Conservation (phyloP, 2,888 invertebrate species). For the Drosophila kuntzei region DNA sequence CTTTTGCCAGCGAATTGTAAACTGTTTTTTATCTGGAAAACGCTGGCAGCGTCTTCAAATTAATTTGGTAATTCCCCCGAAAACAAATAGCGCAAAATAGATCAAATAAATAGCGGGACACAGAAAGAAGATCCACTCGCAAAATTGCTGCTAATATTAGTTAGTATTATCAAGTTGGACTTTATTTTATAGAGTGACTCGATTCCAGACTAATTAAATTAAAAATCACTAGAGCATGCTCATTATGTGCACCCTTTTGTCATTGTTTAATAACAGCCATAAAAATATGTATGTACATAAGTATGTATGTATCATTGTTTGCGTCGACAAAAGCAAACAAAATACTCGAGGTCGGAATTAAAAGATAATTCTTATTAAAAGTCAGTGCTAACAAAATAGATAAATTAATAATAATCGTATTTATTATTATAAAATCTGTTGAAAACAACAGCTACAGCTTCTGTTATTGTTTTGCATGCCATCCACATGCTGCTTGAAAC, state of each 20-base stretch:
- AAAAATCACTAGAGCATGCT: conserved; percentile 51
- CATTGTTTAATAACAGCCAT: conserved; percentile 31
- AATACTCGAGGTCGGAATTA: conserved; percentile 6
- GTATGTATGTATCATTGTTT: no score
- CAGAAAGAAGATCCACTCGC: background rate
- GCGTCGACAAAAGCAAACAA: conserved; percentile 7
- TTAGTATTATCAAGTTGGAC: background rate
- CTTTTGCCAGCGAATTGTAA: background rate
- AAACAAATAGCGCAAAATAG: background rate
- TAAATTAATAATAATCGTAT: conserved; percentile 13
- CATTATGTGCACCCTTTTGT: conserved; percentile 21
- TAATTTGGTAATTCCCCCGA: background rate
- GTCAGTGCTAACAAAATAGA: conserved; percentile 8
- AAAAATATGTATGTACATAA: conserved; percentile 43
- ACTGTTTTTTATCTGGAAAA: background rate
- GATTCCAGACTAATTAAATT: conserved; percentile 33
- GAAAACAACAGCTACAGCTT: background rate
- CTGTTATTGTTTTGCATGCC: conserved; percentile 16
- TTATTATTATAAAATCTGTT: conserved; percentile 8
- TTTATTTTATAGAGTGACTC: background rate
- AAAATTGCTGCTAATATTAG: background rate
- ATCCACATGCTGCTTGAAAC: background rate
- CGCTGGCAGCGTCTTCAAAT: background rate
- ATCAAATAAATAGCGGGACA: background rate
- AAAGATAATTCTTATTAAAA: conserved; percentile 17